Evolutionary conservation across 2,797 vertebrate species (phyloP).

Genomic region (Acridotheres tristis): DNA sequence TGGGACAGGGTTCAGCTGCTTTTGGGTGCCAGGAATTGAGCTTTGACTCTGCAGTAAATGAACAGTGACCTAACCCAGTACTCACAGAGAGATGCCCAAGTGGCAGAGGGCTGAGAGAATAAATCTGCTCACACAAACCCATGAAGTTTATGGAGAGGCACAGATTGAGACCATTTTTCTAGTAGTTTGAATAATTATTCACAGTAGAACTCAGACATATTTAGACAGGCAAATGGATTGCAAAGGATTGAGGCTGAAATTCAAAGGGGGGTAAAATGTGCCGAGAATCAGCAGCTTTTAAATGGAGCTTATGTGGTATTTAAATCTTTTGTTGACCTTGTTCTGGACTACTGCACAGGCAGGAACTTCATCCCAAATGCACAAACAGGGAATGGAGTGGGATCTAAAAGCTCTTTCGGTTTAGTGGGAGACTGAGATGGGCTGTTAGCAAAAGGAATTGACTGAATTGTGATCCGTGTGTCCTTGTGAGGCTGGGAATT

Average conservation of each 20-base stretch:
- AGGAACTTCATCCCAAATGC: neutral
- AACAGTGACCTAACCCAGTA: neutral
- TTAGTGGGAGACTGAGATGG: neutral
- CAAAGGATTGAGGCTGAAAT: neutral
- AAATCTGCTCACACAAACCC: neutral
- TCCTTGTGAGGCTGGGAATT: neutral
- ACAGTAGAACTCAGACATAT: neutral
- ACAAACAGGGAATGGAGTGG: neutral
- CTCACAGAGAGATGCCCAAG: neutral
- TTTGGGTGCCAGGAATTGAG: neutral
- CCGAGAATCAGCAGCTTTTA: constrained; percentile 1
- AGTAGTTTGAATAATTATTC: neutral
- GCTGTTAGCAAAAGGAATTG: neutral
- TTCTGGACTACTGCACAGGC: constrained; percentile 16
- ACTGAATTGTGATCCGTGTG: accelerated
- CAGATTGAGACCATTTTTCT: neutral
- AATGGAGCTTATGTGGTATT: constrained; percentile 39
- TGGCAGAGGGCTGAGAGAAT: neutral
- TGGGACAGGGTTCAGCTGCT: neutral
- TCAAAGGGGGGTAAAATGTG: constrained; percentile 17
- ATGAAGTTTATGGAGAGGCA: neutral
- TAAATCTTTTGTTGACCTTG: constrained; percentile 32
- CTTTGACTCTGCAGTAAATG: neutral
- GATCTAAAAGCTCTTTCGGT: accelerated
- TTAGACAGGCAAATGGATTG: neutral